These are phyloP conservation scores for Neoniphon sammara DNA, from an alignment of 2,797 vertebrate species.

Conservation along the genomic window DNA sequence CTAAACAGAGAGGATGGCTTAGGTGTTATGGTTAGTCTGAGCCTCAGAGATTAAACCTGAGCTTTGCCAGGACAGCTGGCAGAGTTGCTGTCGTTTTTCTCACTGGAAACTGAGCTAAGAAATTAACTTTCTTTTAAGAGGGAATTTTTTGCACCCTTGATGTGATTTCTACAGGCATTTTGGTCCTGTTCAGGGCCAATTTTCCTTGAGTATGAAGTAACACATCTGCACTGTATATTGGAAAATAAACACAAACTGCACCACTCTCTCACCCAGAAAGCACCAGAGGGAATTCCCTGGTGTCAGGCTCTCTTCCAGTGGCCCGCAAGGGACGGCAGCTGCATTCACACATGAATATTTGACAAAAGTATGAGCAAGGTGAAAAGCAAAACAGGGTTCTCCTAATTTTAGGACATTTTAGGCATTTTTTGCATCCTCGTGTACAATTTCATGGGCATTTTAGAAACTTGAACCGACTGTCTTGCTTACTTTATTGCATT, in stretches of 20 bases:
- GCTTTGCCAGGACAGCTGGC: constrained; percentile 68
- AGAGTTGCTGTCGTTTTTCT: constrained; percentile 36
- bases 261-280: constrained; percentile 2
- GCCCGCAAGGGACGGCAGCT: no score
- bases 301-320: background rate
- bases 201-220: constrained; percentile 37
- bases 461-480: no score
- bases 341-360: no score
- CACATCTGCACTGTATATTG: constrained; percentile 34
- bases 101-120: constrained; percentile 38
- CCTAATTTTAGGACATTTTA: no score
- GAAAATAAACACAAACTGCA: background rate
- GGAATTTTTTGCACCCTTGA: constrained; percentile 54
- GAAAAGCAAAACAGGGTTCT: no score
- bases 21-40: constrained; percentile 54
- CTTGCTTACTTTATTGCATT: no score
- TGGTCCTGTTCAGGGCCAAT: constrained; percentile 5
- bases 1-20: constrained; percentile 29
- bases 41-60: constrained; percentile 66
- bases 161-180: constrained; percentile 59
- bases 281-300: constrained; percentile 24
- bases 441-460: no score
- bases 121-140: constrained; percentile 40
- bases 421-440: no score
- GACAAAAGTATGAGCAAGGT: no score